Evolutionary conservation across 2,113 vertebrate genomes (phyloP).

Genomic region (Sisor rabdophorus): DNA sequence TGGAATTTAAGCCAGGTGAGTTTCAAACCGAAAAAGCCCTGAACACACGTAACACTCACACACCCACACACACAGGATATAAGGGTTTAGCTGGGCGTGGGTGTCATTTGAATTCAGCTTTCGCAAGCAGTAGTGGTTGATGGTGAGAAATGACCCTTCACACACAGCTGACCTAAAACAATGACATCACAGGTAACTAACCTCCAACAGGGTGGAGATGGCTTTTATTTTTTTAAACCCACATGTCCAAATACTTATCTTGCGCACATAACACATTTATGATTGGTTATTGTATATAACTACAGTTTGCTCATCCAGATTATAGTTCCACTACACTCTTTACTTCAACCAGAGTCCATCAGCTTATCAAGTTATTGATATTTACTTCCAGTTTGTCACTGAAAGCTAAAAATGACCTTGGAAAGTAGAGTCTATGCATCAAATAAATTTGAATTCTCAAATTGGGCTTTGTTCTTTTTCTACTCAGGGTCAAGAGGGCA

Average conservation of each 20-base stretch:
- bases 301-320: background rate
- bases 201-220: constrained; percentile 31
- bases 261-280: background rate
- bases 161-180: constrained; percentile 36
- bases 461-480: background rate
- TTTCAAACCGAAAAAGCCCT: constrained; percentile 42
- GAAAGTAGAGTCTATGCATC: background rate
- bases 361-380: background rate
- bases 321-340: background rate
- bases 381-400: constrained; percentile 2
- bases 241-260: background rate
- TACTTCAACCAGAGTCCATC: constrained; percentile 2
- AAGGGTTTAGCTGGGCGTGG: constrained; percentile 38
- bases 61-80: constrained; percentile 34
- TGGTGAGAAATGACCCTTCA: constrained; percentile 42
- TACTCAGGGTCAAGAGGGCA: constrained; percentile 5
- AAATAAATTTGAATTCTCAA: background rate
- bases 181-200: constrained; percentile 27
- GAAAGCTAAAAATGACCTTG: background rate
- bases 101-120: constrained; percentile 38
- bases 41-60: constrained; percentile 33
- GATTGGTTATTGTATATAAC: background rate
- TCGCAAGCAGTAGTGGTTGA: constrained; percentile 34
- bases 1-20: constrained; percentile 38
- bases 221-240: constrained; percentile 9